phyloP scores from a whole-genome alignment of 2,113 vertebrate species.

The Nerophis lumbriciformis region DNA sequence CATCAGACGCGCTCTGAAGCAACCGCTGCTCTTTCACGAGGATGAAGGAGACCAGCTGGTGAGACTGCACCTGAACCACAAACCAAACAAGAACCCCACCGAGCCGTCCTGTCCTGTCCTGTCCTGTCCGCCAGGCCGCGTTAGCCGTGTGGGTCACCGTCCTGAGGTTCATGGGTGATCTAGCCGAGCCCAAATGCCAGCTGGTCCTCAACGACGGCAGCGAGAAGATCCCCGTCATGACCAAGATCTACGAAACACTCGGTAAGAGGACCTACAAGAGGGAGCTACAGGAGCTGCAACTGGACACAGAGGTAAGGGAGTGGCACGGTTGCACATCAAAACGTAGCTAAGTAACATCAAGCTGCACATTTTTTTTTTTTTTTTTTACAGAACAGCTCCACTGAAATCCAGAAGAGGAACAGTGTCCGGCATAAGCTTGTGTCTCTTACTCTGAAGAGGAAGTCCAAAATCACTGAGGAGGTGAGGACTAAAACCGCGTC shows the following conservation, averaged over 20 bases:
- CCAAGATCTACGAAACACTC: constrained; percentile 97
- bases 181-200: constrained; percentile 90
- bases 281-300: constrained; percentile 91
- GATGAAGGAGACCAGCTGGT: constrained; percentile 98
- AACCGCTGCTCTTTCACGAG: constrained; percentile 90
- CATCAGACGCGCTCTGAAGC: constrained; percentile 85
- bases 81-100: neutral
- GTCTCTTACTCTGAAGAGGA: constrained; percentile 95
- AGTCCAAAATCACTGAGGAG: constrained; percentile 96
- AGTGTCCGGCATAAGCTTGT: constrained; percentile 92
- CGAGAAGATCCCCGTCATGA: constrained; percentile 98
- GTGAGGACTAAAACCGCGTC: constrained; percentile 56
- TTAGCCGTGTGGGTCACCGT: constrained; percentile 96
- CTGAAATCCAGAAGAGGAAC: constrained; percentile 87
- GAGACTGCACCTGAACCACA: constrained; percentile 30
- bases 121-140: constrained; percentile 73
- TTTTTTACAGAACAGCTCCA: constrained; percentile 73
- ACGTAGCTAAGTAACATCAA: neutral
- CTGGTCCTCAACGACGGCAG: constrained; percentile 89
- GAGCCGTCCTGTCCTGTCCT: neutral
- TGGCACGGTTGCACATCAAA: too few species aligned
- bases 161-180: constrained; percentile 95
- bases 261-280: constrained; percentile 94
- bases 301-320: constrained; percentile 84
- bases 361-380: neutral